Evolutionary conservation across 1,140 invertebrate species (phyloP).

Genomic region (Tetraneura akinire): DNA sequence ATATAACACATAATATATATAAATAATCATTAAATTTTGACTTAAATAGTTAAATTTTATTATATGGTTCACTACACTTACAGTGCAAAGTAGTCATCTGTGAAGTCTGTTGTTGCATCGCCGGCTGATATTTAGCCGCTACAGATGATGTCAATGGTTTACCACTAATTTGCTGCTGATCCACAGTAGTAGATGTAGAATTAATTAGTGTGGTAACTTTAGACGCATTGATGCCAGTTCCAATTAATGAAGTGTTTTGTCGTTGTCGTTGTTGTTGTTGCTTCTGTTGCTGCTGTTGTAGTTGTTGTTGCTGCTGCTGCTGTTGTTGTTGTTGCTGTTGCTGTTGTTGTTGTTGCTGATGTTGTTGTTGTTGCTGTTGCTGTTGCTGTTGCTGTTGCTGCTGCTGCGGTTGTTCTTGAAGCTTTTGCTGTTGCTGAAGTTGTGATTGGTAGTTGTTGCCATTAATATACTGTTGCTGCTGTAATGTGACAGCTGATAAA

Average conservation of each 20-base stretch:
- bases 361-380: slow-evolving; percentile 53
- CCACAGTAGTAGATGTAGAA: not conserved
- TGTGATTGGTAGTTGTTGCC: slow-evolving; percentile 7
- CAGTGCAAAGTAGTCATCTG: slow-evolving; percentile 47
- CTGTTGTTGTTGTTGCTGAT: slow-evolving; percentile 46
- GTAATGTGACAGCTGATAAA: slow-evolving; percentile 7
- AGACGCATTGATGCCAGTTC: slow-evolving; percentile 37
- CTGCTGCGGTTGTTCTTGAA: slow-evolving; percentile 52
- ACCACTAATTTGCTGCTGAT: slow-evolving; percentile 18
- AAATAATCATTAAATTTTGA: no score
- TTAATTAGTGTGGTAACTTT: not conserved
- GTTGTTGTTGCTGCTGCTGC: slow-evolving; percentile 52
- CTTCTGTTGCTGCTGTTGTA: slow-evolving; percentile 52
- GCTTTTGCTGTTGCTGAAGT: slow-evolving; percentile 51
- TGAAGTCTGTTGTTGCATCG: slow-evolving; percentile 57
- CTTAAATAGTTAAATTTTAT: not conserved
- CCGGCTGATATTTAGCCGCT: slow-evolving; percentile 54
- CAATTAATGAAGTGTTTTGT: slow-evolving; percentile 52
- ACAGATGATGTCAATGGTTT: slow-evolving; percentile 34
- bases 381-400: slow-evolving; percentile 52
- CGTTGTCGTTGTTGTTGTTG: not conserved
- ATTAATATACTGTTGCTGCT: slow-evolving; percentile 49
- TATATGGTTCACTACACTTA: not conserved
- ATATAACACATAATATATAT: no score
- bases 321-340: slow-evolving; percentile 54